These are phyloP conservation scores for Tricholaema leucomelas DNA, from an alignment of 2,113 vertebrate genomes.

Conservation along the genomic window DNA sequence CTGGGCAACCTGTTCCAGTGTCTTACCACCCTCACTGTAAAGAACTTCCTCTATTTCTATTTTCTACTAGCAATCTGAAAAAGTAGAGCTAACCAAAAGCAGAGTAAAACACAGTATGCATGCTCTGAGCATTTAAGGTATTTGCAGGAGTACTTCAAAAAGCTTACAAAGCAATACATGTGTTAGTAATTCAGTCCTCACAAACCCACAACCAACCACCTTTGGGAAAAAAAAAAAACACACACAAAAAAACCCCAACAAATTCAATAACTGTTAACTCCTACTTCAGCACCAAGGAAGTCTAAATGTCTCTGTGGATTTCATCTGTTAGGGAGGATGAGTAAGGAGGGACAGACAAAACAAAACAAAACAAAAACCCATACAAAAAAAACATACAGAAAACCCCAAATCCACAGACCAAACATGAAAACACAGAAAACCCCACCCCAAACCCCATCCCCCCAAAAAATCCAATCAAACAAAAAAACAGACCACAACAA, in stretches of 20 bases:
- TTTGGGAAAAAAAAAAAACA: background rate
- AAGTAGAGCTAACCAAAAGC: slow-evolving; percentile 17
- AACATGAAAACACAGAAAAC: too few species aligned
- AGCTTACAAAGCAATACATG: background rate
- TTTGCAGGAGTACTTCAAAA: background rate
- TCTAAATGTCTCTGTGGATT: background rate
- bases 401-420: too few species aligned
- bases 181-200: background rate
- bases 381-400: fast-evolving
- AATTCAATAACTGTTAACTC: background rate
- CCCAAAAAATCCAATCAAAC: too few species aligned
- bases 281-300: background rate
- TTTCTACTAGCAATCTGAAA: slow-evolving; percentile 4
- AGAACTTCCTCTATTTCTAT: too few species aligned
- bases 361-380: too few species aligned
- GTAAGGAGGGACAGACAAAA: background rate
- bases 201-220: background rate
- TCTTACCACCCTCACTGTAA: too few species aligned
- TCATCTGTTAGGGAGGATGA: background rate
- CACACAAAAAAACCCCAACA: too few species aligned
- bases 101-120: slow-evolving; percentile 47
- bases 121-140: background rate
- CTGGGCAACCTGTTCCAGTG: too few species aligned
- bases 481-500: too few species aligned
- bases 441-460: too few species aligned